Base-by-base conservation (phyloP, 2,113 vertebrate genomes). In the Gasterosteus aculeatus region DNA sequence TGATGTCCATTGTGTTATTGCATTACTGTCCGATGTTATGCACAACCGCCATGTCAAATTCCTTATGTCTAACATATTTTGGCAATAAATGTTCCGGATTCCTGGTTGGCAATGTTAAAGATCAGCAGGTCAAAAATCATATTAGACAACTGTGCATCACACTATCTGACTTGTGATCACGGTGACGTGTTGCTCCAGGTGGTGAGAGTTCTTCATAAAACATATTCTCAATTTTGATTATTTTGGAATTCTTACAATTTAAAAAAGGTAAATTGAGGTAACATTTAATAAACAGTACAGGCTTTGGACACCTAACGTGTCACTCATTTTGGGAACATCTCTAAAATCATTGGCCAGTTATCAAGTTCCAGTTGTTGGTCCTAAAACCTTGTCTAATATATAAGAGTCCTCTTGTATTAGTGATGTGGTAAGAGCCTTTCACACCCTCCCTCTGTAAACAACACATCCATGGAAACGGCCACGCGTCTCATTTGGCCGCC, bases 391-490 rank as follows among this genome's bases (percentile, higher is more conserved):
- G 8, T 10, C 42, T 15, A 10, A 67, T 12, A 38, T 15, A 38
- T 5, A 10, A 46, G 62, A 53, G 0, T 16, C 7, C 22, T 29
- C 39, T 19, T 10, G 19, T 57, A 5, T 69, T 56, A 41, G 2
- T 47, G 15, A 35, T 19, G 0, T 29, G 38, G 7, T 58, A 19
- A 8, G 12, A 66, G 39, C 46, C 18, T 68, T 49, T 76, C 65
- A 70, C 73, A 68, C 80, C 54, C 54, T 74, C 72, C 0, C n/a
- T 1, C 64, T 67, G 85, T 78, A 69, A 87, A 85, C 82, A 83
- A 69, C 62, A 54, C 14, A 38, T 1, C 72, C 80, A 80, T 80
- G 81, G 85, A 83, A 80, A 87, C 75, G 7, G 19, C 29, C 6
- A 8, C 49, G 42, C 44, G 8, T 39, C 64, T 75, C 49, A 10